Evolutionary conservation across 1,140 invertebrate species (phyloP).

Genomic region (Potamilus streckersoni): DNA sequence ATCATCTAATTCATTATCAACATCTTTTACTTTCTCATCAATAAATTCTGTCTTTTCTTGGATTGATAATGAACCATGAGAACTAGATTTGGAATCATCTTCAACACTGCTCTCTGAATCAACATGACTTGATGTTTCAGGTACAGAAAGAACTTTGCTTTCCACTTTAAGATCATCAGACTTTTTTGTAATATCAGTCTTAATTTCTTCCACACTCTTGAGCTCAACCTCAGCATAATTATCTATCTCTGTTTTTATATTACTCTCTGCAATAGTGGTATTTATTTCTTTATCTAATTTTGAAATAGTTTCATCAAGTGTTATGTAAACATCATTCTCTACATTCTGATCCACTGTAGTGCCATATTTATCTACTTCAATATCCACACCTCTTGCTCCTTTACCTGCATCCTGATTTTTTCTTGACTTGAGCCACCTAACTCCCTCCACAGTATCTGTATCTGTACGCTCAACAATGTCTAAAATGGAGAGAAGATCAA

Average conservation of each 20-base stretch:
- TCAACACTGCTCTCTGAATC: too few relatives aligned
- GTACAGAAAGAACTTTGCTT: background rate
- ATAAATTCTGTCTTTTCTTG: too few relatives aligned
- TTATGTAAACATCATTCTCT: slow-evolving; percentile 4
- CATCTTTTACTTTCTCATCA: slow-evolving; percentile 1
- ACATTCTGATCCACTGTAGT: slow-evolving; percentile 1
- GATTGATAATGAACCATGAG: too few relatives aligned
- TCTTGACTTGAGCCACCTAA: slow-evolving; percentile 31
- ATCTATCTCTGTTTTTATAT: background rate
- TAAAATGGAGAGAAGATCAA: slow-evolving; percentile 64
- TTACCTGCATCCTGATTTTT: slow-evolving; percentile 4
- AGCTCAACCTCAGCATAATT: background rate
- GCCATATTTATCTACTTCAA: slow-evolving; percentile 1
- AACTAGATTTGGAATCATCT: too few relatives aligned
- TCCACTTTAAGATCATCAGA: background rate
- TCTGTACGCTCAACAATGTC: slow-evolving; percentile 46
- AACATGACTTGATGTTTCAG: too few relatives aligned
- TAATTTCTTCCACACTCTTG: slow-evolving; percentile 10
- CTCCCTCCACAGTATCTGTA: slow-evolving; percentile 20
- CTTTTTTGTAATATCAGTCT: slow-evolving; percentile 1
- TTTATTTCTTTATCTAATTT: background rate
- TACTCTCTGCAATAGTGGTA: background rate
- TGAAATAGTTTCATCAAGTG: slow-evolving; percentile 8
- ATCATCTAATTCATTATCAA: slow-evolving; percentile 1
- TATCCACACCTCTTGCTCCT: slow-evolving; percentile 5